Conservation (phyloP, 2,888 invertebrate species). For the Tanytarsus gracilentus region DNA sequence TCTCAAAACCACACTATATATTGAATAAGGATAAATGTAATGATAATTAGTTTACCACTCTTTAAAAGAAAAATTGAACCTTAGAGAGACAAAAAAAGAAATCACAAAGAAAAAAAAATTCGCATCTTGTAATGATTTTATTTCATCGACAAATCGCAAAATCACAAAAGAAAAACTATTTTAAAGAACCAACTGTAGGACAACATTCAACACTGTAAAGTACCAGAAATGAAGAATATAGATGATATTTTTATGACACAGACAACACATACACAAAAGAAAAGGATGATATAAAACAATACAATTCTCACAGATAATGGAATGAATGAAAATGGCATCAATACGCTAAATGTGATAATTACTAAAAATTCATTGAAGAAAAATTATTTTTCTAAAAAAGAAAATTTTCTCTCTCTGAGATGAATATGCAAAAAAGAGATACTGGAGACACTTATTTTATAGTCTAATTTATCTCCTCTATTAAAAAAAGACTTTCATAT, state of each 20-base stretch:
- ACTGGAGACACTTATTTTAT: background rate
- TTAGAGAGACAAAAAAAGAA: no score
- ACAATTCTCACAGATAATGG: no score
- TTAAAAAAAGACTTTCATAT: no score
- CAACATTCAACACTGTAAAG: conserved; percentile 16
- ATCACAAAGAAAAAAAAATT: no score
- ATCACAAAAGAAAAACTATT: background rate
- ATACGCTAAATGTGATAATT: conserved; percentile 25
- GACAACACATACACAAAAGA: background rate
- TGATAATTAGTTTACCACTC: background rate
- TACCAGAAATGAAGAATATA: conserved; percentile 4
- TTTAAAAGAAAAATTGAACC: background rate
- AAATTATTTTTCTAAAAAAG: conserved; percentile 17
- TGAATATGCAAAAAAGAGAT: background rate
- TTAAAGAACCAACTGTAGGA: conserved; percentile 2
- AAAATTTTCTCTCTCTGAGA: background rate
- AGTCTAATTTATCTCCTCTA: no score
- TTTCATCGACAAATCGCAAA: background rate
- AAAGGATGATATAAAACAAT: no score
- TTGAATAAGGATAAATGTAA: no score
- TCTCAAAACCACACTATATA: no score
- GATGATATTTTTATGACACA: conserved; percentile 10
- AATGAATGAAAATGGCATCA: conserved; percentile 20
- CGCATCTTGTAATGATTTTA: no score
- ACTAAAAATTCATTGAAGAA: background rate